Conservation (phyloP, 2,888 invertebrate species). For the Taenaris catops region DNA sequence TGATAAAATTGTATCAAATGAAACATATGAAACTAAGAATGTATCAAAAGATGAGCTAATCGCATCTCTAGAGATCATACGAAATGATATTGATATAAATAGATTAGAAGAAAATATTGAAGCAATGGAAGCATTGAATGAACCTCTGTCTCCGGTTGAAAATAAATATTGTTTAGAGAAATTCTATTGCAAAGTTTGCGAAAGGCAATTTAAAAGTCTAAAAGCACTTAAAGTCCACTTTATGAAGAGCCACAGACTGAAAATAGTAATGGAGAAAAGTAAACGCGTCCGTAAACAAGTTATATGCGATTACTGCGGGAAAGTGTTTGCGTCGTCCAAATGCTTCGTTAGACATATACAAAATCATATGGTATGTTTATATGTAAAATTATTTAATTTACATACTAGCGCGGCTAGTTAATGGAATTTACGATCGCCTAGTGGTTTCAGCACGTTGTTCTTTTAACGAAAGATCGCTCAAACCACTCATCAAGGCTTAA, state of each 20-base stretch:
- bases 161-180: slow-evolving; percentile 40
- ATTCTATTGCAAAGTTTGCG: slow-evolving; percentile 45
- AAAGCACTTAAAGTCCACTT: slow-evolving; percentile 43
- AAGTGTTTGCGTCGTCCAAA: slow-evolving; percentile 19
- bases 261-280: slow-evolving; percentile 21
- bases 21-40: no score
- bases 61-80: no score
- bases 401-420: no score
- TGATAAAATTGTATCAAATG: no score
- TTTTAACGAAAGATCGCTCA: no score
- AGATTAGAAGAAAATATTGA: no score
- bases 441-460: no score
- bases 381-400: neutral
- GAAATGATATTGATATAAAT: no score
- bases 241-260: slow-evolving; percentile 35
- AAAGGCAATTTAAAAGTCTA: slow-evolving; percentile 34
- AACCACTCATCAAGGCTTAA: no score
- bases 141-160: slow-evolving; percentile 16
- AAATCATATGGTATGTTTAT: slow-evolving; percentile 34
- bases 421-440: no score
- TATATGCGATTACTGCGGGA: slow-evolving; percentile 44
- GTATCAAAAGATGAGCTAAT: no score
- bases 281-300: slow-evolving; percentile 13
- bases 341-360: slow-evolving; percentile 37
- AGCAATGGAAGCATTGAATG: slow-evolving; percentile 4